These are phyloP conservation scores for Anguilla anguilla DNA, from an alignment of 2,797 vertebrate species.

Conservation along the genomic window DNA sequence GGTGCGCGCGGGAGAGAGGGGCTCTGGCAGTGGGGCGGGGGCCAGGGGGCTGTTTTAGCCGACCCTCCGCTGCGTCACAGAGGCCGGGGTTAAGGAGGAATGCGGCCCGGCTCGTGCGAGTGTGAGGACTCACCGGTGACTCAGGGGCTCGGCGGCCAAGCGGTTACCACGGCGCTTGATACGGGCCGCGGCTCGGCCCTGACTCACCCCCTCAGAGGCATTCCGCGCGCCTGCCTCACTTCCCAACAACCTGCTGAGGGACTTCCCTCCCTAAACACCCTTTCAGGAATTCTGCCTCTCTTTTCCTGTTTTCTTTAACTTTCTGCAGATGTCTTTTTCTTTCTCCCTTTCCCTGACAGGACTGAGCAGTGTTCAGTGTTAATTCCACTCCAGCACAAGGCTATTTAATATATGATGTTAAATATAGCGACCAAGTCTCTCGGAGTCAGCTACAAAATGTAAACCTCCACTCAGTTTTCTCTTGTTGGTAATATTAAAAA, in stretches of 20 bases:
- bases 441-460: constrained; percentile 45
- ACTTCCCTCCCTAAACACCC: not conserved
- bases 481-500: constrained; percentile 48
- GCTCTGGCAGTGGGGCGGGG: not conserved
- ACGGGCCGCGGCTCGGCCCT: constrained; percentile 52
- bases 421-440: not conserved
- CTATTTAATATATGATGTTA: not conserved
- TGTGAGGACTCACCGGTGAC: constrained; percentile 46
- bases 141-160: constrained; percentile 50
- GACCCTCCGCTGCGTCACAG: constrained; percentile 12
- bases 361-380: not conserved
- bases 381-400: not conserved
- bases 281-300: not conserved
- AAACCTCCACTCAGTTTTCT: constrained; percentile 53
- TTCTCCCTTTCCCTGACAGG: not conserved
- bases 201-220: constrained; percentile 61
- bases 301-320: constrained; percentile 23
- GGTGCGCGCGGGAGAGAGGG: not conserved
- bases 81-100: not conserved
- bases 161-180: constrained; percentile 54
- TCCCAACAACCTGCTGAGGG: constrained; percentile 13
- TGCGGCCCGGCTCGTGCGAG: constrained; percentile 34
- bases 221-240: constrained; percentile 54
- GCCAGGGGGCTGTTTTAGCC: not conserved
- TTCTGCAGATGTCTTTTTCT: constrained; percentile 1